A percentile compares a stretch with the other conserved stretches of the same genome.
Evolutionary conservation across 2,888 invertebrate species (phyloP).

Genomic region (Steromphala cineraria): DNA sequence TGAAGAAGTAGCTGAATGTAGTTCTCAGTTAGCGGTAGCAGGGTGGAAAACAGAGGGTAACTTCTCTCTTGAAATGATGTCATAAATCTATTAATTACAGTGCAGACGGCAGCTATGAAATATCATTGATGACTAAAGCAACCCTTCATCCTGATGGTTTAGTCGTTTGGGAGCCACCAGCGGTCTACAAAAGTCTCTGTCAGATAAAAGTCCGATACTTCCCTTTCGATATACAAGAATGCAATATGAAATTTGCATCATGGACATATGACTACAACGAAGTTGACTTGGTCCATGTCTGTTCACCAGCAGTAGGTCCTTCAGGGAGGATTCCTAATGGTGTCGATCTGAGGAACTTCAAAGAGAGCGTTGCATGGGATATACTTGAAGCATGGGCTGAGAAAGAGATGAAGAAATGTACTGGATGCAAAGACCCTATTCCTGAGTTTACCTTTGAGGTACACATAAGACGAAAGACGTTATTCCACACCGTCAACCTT

Average conservation of each 20-base stretch:
- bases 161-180: conserved; percentile 97
- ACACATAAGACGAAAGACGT: conserved; percentile 93
- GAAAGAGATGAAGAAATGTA: conserved; percentile 80
- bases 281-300: conserved; percentile 74
- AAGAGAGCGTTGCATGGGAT: conserved; percentile 99
- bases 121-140: conserved; percentile 76
- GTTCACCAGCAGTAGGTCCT: conserved; percentile 58
- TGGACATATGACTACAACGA: conserved; percentile 82
- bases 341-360: conserved; percentile 97
- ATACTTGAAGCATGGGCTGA: conserved; percentile 87
- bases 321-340: conserved; percentile 78
- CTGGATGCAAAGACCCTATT: conserved; percentile 96
- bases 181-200: conserved; percentile 81
- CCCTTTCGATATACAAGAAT: conserved; percentile 86
- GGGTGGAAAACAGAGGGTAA: conserved; percentile 1
- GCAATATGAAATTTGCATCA: conserved; percentile 94
- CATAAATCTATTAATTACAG: conserved; percentile 56
- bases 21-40: not conserved
- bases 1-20: no score
- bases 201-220: conserved; percentile 95
- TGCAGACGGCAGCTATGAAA: conserved; percentile 76
- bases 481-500: conserved; percentile 88
- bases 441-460: conserved; percentile 97
- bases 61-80: conserved; percentile 13
- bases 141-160: conserved; percentile 70